Base-by-base conservation (phyloP, 2,797 vertebrate species). In the Hypotaenidia philippensis region DNA sequence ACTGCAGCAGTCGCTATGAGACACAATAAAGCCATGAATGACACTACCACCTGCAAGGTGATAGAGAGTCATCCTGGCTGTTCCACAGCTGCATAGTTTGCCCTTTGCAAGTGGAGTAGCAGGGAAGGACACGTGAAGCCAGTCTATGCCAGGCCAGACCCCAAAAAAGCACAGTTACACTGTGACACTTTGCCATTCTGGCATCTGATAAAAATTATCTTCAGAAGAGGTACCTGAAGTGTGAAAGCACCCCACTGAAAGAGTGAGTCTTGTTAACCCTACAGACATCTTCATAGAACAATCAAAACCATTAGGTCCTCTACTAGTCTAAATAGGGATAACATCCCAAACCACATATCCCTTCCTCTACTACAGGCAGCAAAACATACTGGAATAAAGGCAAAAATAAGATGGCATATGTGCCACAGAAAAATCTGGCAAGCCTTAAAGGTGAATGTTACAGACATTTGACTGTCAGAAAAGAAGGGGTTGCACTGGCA, bases 351-450 rank as follows among this genome's bases (percentile, higher is more conserved):
- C 27, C 13, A 52, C 4, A 61, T 5, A 77, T 25, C 21, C 27
- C 26, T 57, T 41, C 57, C 18, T 21, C 27, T 47, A 25, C 19
- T 75, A 40, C 23, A 72, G 7, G 57, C 9, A 76, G 36, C 21
- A 93, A 83, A 84, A 94, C 32, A 36, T 6, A 85, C 4, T 47
- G 13, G 31, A 9, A 80, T 36, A 94, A 90, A 75, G 56, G 23
- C 18, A 83, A 86, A 90, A 89, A 36, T 17, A 57, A 80, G 25
- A 66, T 15, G 21, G 11, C 19, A 80, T 78, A 91, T 91, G 23
- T 63, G 40, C 59, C 83, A 55, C 6, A 61, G 0, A 8, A 69
- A 85, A 70, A 72, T 16, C 1, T n/a, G 15, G 45, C 41, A 90
- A 88, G 32, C 11, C 65, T 74, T 34, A 86, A 89, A 81, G 9